Conservation (phyloP, 2,113 vertebrate species). For the Bambusicola thoracicus region DNA sequence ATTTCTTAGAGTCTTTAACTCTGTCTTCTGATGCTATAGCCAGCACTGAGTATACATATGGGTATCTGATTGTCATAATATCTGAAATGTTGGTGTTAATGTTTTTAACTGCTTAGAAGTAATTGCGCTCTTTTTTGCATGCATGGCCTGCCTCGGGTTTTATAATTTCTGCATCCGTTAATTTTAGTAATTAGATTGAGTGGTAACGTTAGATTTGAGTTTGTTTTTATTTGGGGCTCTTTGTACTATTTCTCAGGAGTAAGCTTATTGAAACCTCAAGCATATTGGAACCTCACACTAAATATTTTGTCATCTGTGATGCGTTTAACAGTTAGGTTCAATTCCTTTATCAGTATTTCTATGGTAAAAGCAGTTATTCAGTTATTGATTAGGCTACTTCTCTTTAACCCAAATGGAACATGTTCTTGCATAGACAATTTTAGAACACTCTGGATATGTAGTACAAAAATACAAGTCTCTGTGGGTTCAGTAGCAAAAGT, state of each 20-base stretch:
- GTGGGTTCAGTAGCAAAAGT: not conserved
- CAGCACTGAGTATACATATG: not conserved
- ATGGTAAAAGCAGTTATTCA: not conserved
- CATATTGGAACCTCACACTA: not conserved
- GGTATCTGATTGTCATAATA: not conserved
- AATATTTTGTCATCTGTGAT: not conserved
- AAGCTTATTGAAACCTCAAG: not conserved
- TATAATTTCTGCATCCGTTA: not conserved
- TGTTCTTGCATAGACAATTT: not conserved
- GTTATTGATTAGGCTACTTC: not conserved
- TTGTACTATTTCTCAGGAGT: slow-evolving; percentile 14
- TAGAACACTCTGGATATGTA: not conserved
- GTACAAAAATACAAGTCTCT: not conserved
- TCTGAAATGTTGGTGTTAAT: not conserved
- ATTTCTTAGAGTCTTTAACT: not conserved
- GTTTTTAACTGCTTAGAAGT: not conserved
- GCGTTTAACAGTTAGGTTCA: not conserved
- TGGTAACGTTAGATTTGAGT: not conserved
- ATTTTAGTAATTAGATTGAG: slow-evolving; percentile 25
- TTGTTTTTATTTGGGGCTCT: slow-evolving; percentile 20
- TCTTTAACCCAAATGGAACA: not conserved
- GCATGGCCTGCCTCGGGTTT: not conserved
- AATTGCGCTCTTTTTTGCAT: not conserved
- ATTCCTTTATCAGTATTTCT: not conserved
- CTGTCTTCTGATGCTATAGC: not conserved